A percentile compares a stretch with the other conserved stretches of the same genome.
phyloP scores from a whole-genome alignment of 2,797 vertebrate species.

The Clarias pachynema region DNA sequence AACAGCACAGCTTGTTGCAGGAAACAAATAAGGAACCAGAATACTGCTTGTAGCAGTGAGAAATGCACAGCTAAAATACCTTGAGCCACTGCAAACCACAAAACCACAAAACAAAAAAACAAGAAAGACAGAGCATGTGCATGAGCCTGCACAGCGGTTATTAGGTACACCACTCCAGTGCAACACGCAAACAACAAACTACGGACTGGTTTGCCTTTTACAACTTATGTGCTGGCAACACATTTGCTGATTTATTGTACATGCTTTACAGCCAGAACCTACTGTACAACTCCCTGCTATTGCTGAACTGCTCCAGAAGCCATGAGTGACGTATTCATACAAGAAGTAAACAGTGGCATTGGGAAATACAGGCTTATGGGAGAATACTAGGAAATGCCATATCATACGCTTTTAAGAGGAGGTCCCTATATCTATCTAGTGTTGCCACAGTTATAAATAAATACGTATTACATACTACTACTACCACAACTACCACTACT shows the following conservation, averaged over 20 bases:
- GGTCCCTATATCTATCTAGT: not conserved
- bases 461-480: not conserved
- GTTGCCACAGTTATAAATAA: not conserved
- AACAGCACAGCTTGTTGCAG: not conserved
- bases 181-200: not conserved
- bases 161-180: constrained; percentile 10
- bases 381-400: not conserved
- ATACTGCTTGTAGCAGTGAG: constrained; percentile 28
- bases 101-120: constrained; percentile 19
- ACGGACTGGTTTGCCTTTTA: not conserved
- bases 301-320: not conserved
- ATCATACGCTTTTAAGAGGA: not conserved
- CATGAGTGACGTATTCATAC: not conserved
- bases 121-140: not conserved
- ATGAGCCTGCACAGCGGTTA: constrained; percentile 2
- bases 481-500: too few species aligned
- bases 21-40: not conserved
- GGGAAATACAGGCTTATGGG: not conserved
- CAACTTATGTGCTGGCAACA: not conserved
- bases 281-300: not conserved
- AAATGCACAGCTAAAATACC: constrained; percentile 26
- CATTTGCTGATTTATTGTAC: not conserved
- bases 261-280: not conserved
- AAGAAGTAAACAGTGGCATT: not conserved
- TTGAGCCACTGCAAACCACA: constrained; percentile 14